Evolutionary conservation across 2,113 vertebrate genomes (phyloP).

Genomic region (Acinonyx jubatus): DNA sequence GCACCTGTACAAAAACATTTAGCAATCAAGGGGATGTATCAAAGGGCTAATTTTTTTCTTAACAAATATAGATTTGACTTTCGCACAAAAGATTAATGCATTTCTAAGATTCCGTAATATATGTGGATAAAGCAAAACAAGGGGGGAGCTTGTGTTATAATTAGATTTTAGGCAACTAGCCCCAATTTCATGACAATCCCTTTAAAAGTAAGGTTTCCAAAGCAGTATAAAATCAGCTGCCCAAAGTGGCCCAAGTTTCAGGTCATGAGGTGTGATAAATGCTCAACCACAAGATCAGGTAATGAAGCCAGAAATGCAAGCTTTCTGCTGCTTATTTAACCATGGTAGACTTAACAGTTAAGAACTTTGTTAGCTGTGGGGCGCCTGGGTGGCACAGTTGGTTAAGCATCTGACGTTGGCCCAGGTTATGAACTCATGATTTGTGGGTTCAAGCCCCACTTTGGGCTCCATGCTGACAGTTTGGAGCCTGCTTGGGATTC

Average conservation of each 20-base stretch:
- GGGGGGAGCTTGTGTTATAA: not conserved
- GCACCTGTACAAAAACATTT: not conserved
- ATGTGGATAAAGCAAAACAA: not conserved
- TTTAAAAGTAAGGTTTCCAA: conserved; percentile 18
- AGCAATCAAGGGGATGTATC: not conserved
- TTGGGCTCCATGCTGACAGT: too few species aligned
- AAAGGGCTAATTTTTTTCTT: conserved; percentile 27
- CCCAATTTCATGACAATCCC: not conserved
- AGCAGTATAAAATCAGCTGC: not conserved
- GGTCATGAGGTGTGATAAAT: not conserved
- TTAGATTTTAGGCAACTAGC: conserved; percentile 14
- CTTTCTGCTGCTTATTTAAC: not conserved
- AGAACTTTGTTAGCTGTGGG: not conserved
- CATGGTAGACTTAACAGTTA: not conserved
- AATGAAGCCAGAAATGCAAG: not conserved
- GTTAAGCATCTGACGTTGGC: too few species aligned
- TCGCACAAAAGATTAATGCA: not conserved
- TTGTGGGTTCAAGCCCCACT: too few species aligned
- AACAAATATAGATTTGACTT: conserved; percentile 8
- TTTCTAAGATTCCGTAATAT: not conserved
- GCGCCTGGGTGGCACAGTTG: too few species aligned
- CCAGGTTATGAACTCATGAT: too few species aligned
- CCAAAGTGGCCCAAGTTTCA: not conserved
- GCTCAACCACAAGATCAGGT: not conserved
- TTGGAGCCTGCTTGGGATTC: too few species aligned